Conservation (phyloP, 2,888 invertebrate genomes). For the Nebria salina region DNA sequence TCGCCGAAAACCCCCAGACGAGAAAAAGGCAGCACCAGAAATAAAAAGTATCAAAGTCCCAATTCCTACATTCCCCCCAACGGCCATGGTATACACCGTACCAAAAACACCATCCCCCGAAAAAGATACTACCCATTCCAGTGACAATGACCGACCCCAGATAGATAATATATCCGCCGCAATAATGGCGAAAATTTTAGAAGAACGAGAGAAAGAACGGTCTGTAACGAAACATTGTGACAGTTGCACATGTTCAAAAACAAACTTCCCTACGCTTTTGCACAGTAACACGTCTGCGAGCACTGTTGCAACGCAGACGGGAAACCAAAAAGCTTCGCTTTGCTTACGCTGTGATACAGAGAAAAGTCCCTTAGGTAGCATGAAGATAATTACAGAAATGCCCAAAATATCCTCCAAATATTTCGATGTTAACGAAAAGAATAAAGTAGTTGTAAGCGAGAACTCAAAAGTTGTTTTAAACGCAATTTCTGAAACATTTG, state of each 20-base stretch:
- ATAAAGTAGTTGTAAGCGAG: constrained; percentile 36
- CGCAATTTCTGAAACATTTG: constrained; percentile 29
- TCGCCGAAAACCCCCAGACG: constrained; percentile 67
- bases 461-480: constrained; percentile 30
- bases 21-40: constrained; percentile 61
- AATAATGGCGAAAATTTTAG: constrained; percentile 90
- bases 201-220: constrained; percentile 84
- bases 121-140: constrained; percentile 63
- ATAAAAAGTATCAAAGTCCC: constrained; percentile 76
- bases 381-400: constrained; percentile 53
- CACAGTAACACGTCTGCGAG: constrained; percentile 66
- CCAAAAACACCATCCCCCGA: constrained; percentile 61
- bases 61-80: constrained; percentile 83
- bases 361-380: constrained; percentile 43
- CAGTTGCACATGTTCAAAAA: constrained; percentile 76
- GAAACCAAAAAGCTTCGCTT: constrained; percentile 65
- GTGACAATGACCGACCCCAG: constrained; percentile 70
- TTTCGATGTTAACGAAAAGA: constrained; percentile 19
- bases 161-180: constrained; percentile 86
- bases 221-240: constrained; percentile 84
- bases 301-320: constrained; percentile 74
- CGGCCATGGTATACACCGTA: constrained; percentile 81
- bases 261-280: constrained; percentile 63
- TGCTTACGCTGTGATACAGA: constrained; percentile 70
- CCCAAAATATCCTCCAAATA: constrained; percentile 50